Conservation (phyloP, 2,113 vertebrate genomes). For the Eptatretus burgeri region DNA sequence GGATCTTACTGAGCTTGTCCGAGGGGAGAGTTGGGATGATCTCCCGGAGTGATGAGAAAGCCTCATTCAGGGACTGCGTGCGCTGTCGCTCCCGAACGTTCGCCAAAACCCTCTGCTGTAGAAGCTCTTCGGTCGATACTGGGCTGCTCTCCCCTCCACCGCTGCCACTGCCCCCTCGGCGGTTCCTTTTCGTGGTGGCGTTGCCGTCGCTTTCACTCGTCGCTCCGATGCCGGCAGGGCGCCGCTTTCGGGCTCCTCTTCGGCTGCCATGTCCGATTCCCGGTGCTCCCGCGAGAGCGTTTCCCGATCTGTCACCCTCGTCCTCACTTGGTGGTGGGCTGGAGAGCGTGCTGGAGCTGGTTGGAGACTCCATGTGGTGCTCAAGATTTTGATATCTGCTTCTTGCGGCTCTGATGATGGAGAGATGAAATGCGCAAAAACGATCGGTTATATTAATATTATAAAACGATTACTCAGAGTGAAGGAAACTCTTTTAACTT, state of each 20-base stretch:
- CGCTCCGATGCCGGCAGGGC: background rate
- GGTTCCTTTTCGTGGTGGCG: background rate
- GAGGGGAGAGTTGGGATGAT: conserved; percentile 58
- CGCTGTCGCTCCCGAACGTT: conserved; percentile 47
- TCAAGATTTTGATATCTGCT: too few species aligned
- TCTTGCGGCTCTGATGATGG: too few species aligned
- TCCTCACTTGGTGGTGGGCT: conserved; percentile 1
- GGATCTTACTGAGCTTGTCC: conserved; percentile 63
- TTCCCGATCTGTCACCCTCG: background rate
- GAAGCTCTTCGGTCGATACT: conserved; percentile 53
- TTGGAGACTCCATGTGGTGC: background rate
- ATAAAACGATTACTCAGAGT: too few species aligned
- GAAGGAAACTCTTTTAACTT: too few species aligned
- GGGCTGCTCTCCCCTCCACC: conserved; percentile 36
- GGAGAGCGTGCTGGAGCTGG: conserved; percentile 4
- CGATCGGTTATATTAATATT: too few species aligned
- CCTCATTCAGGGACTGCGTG: conserved; percentile 47
- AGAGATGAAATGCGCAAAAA: too few species aligned
- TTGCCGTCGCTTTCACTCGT: background rate
- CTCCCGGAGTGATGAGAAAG: conserved; percentile 42
- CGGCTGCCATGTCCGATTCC: background rate
- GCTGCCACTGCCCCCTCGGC: background rate
- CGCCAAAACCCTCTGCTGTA: conserved; percentile 33
- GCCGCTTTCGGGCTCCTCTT: conserved; percentile 2
- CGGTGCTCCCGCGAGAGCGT: too few species aligned